These are phyloP conservation scores for Boloria euphrosyne DNA, from an alignment of 2,888 invertebrate genomes.

Conservation along the genomic window DNA sequence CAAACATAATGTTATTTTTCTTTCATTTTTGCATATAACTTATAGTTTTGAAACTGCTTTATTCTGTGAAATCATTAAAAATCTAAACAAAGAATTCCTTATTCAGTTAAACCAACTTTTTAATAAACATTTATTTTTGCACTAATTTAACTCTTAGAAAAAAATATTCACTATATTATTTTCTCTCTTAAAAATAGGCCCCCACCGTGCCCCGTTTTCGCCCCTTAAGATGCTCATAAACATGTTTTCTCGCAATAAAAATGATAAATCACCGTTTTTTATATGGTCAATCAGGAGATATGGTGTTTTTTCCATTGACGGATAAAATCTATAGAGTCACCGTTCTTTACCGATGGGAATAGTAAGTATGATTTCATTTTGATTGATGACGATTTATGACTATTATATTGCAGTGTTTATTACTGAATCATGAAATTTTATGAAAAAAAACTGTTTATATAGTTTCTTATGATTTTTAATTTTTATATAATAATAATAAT, in stretches of 20 bases:
- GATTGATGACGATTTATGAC: conserved; percentile 47
- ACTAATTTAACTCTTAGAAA: no score
- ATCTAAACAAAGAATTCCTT: no score
- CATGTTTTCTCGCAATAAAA: conserved; percentile 83
- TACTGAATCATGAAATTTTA: conserved; percentile 7
- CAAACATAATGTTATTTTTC: background rate
- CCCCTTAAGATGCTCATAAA: conserved; percentile 81
- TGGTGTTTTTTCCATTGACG: conserved; percentile 67
- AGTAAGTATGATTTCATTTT: conserved; percentile 48
- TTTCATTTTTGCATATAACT: no score
- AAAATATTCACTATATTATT: no score
- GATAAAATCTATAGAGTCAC: conserved; percentile 67
- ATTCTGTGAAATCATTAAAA: no score
- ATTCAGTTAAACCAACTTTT: no score
- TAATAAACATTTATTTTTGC: no score
- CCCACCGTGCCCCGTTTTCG: conserved; percentile 43
- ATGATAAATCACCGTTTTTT: conserved; percentile 83
- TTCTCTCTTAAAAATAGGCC: conserved; percentile 37
- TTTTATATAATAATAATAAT: no score
- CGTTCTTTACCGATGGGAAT: conserved; percentile 50
- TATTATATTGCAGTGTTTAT: conserved; percentile 28
- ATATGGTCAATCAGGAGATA: conserved; percentile 82
- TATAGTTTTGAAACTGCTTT: no score
- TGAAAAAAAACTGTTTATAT: background rate
- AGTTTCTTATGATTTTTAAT: background rate